A percentile compares a stretch with the other conserved stretches of the same genome.
phyloP scores from a whole-genome alignment of 37 sponge, comb jelly and placozoan species.

The Haliclona indistincta region DNA sequence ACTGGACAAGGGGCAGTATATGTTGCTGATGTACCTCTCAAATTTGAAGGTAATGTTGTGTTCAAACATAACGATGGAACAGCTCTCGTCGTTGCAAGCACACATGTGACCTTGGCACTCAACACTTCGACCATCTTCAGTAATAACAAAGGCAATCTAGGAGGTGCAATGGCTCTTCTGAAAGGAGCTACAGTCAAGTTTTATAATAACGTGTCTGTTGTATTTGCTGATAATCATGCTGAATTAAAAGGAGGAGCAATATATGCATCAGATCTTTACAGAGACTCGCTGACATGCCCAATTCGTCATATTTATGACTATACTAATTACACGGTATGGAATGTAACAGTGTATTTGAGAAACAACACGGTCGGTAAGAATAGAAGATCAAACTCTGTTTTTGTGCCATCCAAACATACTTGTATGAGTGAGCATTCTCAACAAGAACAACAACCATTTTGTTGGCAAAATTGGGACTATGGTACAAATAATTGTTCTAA shows the following conservation, averaged over 20 bases:
- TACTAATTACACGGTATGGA: no score
- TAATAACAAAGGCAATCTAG: conserved; percentile 11
- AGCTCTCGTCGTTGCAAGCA: neutral
- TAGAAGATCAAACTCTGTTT: neutral
- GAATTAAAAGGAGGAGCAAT: conserved; percentile 36
- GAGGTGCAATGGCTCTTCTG: conserved; percentile 38
- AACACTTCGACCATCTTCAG: neutral
- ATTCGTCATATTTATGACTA: neutral
- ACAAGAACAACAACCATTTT: neutral
- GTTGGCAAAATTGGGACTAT: conserved; percentile 2
- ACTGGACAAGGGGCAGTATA: neutral
- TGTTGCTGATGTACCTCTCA: no score
- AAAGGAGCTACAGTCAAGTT: conserved; percentile 11
- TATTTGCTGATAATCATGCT: conserved; percentile 19
- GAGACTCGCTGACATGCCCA: neutral
- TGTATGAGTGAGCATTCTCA: no score
- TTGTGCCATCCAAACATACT: neutral
- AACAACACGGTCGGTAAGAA: neutral
- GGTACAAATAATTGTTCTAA: neutral
- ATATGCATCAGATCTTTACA: conserved; percentile 14
- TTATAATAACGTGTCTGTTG: neutral
- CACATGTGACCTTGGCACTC: neutral
- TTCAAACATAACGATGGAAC: neutral
- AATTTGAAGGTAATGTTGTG: no score
- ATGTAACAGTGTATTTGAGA: no score